These are phyloP conservation scores for Lasioglossum morio DNA, from an alignment of 2,888 invertebrate genomes.

Conservation along the genomic window DNA sequence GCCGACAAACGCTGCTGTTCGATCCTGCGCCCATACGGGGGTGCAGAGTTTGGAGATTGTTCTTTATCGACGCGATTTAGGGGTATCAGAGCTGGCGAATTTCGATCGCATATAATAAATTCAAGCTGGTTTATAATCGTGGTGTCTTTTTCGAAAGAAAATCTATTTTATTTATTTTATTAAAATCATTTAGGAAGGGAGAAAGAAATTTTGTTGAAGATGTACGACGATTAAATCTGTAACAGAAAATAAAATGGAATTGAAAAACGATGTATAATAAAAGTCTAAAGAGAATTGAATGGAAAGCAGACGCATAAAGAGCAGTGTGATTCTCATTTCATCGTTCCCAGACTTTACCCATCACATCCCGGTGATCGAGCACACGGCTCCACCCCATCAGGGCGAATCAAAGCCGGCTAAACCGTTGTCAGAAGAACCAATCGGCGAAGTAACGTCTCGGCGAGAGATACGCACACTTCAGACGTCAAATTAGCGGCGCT, in stretches of 20 bases:
- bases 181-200: neutral
- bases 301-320: neutral
- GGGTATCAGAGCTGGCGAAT: neutral
- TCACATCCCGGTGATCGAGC: neutral
- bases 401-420: neutral
- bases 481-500: constrained; percentile 48
- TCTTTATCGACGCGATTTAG: neutral
- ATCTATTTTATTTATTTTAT: neutral
- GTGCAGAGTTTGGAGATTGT: neutral
- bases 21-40: neutral
- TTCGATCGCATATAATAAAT: neutral
- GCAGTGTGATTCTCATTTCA: neutral
- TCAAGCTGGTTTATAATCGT: neutral
- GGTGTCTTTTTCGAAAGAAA: neutral
- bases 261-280: neutral
- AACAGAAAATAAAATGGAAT: neutral
- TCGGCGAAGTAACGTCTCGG: neutral
- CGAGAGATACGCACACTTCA: constrained; percentile 18
- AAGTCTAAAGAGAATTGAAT: neutral
- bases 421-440: constrained; percentile 10
- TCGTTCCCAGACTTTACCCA: neutral
- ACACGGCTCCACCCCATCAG: neutral
- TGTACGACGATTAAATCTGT: too few species aligned
- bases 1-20: neutral
- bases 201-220: neutral